phyloP scores from a whole-genome alignment of 2,113 vertebrate species.

The Butorides virescens region DNA sequence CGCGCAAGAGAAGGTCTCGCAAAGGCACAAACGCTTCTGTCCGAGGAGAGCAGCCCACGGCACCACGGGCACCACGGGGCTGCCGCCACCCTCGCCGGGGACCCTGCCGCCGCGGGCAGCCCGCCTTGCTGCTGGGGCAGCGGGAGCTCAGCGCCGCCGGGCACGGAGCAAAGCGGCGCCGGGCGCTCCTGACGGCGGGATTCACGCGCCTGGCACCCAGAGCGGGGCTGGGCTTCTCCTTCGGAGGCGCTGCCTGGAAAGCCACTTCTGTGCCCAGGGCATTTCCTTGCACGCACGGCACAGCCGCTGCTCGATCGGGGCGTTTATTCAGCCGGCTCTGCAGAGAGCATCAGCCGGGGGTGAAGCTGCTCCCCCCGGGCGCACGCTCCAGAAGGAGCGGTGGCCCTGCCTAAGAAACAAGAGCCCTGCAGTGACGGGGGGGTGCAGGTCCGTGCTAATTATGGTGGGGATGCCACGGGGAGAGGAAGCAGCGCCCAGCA shows the following conservation, averaged over 20 bases:
- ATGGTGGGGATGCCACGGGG: not conserved
- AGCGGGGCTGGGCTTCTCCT: accelerated
- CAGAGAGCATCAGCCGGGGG: not conserved
- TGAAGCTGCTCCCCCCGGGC: not conserved
- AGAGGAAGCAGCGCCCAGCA: not conserved
- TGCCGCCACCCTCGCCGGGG: accelerated
- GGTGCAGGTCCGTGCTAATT: accelerated
- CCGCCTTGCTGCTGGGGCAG: not conserved
- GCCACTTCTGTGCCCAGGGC: not conserved
- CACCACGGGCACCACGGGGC: not conserved
- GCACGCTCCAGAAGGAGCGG: not conserved
- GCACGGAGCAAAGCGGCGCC: not conserved
- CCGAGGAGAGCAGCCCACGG: too few species aligned
- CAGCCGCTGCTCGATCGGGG: not conserved
- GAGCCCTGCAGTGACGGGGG: not conserved
- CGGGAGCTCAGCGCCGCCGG: not conserved
- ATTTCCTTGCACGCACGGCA: not conserved
- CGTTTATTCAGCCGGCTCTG: not conserved
- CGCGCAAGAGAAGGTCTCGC: not conserved
- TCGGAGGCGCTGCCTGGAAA: not conserved
- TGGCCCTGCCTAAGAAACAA: not conserved
- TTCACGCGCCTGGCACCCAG: too few species aligned
- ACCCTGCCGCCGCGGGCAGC: not conserved
- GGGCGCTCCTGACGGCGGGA: not conserved
- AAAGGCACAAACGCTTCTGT: too few species aligned